Percentiles rank a stretch among this genome's conserved stretches.
Conservation (phyloP, 2,797 vertebrate genomes). For the Cuculus canorus region DNA sequence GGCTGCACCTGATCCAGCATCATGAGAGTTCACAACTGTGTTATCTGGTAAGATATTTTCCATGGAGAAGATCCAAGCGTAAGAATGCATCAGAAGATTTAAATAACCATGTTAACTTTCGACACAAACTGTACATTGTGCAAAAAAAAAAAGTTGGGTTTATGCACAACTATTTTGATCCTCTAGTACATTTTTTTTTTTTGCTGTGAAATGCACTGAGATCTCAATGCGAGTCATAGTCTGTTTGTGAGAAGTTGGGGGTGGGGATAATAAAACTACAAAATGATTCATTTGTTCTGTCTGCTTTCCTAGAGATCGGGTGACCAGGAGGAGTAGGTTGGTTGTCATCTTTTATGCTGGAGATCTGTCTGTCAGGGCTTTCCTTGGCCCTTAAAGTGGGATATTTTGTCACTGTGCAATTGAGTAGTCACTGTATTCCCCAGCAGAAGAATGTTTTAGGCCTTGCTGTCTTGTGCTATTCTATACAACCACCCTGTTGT, state of each 20-base stretch:
- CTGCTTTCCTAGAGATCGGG: constrained; percentile 56
- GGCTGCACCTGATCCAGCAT: constrained; percentile 60
- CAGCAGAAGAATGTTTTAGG: neutral
- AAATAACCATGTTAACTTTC: constrained; percentile 56
- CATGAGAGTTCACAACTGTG: constrained; percentile 60
- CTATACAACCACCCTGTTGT: neutral
- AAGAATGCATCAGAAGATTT: constrained; percentile 61
- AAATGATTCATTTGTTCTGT: constrained; percentile 67
- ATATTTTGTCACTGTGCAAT: constrained; percentile 17
- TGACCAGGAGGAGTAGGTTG: constrained; percentile 23
- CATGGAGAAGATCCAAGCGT: constrained; percentile 40
- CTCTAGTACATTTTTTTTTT: constrained; percentile 71
- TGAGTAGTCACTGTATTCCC: neutral
- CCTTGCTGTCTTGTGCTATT: neutral
- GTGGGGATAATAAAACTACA: constrained; percentile 76
- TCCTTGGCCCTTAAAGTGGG: neutral
- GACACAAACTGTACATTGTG: constrained; percentile 66
- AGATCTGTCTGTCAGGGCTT: neutral
- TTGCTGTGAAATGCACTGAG: constrained; percentile 92
- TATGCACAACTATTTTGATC: constrained; percentile 76
- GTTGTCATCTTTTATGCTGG: constrained; percentile 10
- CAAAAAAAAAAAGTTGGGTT: constrained; percentile 62
- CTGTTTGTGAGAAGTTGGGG: constrained; percentile 70
- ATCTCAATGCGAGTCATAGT: constrained; percentile 77
- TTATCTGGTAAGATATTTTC: constrained; percentile 63